Conservation (phyloP, 2,888 invertebrate genomes). For the Spodoptera littoralis region DNA sequence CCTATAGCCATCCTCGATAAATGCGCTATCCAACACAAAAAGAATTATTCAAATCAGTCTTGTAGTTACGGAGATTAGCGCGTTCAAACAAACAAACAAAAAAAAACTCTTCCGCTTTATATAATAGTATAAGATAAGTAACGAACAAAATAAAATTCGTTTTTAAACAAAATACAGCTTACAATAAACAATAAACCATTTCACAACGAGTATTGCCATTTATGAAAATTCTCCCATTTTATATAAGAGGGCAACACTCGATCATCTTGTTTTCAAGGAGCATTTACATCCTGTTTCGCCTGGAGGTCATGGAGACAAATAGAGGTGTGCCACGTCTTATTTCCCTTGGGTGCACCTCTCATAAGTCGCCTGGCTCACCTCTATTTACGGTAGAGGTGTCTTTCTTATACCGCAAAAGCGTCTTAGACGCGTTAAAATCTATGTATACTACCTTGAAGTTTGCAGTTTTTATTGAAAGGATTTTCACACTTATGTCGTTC, state of each 20-base stretch:
- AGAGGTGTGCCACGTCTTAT: constrained; percentile 70
- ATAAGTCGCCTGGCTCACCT: constrained; percentile 58
- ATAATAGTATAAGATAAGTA: too few species aligned
- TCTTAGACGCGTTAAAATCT: constrained; percentile 19
- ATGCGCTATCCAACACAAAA: too few species aligned
- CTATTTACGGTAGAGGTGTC: constrained; percentile 58
- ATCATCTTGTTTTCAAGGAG: constrained; percentile 39
- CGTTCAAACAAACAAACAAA: too few species aligned
- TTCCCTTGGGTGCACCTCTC: constrained; percentile 72
- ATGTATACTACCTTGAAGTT: neutral
- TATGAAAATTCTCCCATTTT: constrained; percentile 5
- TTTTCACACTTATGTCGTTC: too few species aligned
- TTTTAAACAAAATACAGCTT: too few species aligned
- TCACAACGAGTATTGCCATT: neutral
- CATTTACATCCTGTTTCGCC: constrained; percentile 32
- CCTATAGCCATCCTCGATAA: too few species aligned
- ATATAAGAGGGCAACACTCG: constrained; percentile 15
- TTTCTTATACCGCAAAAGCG: constrained; percentile 20
- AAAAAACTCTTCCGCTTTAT: too few species aligned
- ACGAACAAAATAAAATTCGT: too few species aligned
- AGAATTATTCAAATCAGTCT: too few species aligned
- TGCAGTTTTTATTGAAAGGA: too few species aligned
- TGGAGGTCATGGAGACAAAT: constrained; percentile 64
- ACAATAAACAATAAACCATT: neutral
- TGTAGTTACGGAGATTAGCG: too few species aligned